A percentile compares a stretch with the other conserved stretches of the same genome.
These are phyloP conservation scores for Drosophila rubida DNA, from an alignment of 2,888 invertebrate species.

Conservation along the genomic window DNA sequence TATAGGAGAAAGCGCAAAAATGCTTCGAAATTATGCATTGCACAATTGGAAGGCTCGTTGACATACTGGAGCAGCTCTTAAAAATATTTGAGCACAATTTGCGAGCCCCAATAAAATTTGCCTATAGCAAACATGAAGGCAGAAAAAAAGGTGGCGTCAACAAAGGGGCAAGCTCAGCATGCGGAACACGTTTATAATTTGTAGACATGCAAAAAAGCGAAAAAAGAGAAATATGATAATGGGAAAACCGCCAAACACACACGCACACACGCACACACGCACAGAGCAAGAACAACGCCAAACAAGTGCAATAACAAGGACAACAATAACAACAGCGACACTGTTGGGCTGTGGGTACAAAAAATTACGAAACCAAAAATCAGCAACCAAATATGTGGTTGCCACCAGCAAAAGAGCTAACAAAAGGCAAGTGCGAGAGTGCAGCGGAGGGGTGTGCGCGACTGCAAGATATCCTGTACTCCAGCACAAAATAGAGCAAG, in stretches of 20 bases:
- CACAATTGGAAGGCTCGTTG: no score
- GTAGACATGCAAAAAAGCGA: slow-evolving; percentile 41
- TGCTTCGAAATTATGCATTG: no score
- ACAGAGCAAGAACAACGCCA: slow-evolving; percentile 35
- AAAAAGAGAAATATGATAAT: slow-evolving; percentile 39
- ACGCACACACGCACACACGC: slow-evolving; percentile 12
- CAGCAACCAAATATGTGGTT: slow-evolving; percentile 82
- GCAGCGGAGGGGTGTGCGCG: not conserved
- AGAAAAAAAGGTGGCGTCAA: slow-evolving; percentile 20
- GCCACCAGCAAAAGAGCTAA: slow-evolving; percentile 72
- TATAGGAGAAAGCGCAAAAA: no score
- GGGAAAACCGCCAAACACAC: slow-evolving; percentile 73
- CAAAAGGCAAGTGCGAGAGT: slow-evolving; percentile 44
- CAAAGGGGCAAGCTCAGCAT: slow-evolving; percentile 18
- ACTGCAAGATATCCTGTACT: slow-evolving; percentile 25
- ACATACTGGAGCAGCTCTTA: no score
- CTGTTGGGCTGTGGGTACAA: slow-evolving; percentile 66
- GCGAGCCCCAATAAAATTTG: not conserved
- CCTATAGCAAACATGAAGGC: no score
- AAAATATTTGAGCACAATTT: no score
- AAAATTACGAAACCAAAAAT: slow-evolving; percentile 83
- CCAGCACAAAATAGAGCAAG: no score
- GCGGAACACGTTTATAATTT: slow-evolving; percentile 66
- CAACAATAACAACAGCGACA: slow-evolving; percentile 28
- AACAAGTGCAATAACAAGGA: slow-evolving; percentile 25